A percentile compares a stretch with the other conserved stretches of the same genome.
phyloP scores from a whole-genome alignment of 2,888 invertebrate species.

The Germaria angustata region DNA sequence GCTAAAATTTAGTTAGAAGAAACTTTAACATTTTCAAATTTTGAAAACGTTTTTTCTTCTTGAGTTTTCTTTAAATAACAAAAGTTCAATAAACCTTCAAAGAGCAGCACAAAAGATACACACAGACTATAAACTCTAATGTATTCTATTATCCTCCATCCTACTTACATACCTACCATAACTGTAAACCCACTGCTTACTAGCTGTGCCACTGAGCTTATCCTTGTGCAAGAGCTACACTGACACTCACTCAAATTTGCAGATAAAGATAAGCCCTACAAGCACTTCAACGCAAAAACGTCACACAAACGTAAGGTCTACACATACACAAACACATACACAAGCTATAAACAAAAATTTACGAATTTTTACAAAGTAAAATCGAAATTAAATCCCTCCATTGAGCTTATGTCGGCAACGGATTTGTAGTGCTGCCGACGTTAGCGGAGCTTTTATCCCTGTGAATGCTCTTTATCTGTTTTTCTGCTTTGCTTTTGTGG shows the following conservation, averaged over 20 bases:
- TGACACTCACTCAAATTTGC: neutral
- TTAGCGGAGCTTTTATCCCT: constrained; percentile 65
- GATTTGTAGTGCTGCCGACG: constrained; percentile 65
- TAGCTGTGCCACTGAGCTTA: constrained; percentile 52
- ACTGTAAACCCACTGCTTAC: constrained; percentile 43
- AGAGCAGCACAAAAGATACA: constrained; percentile 11
- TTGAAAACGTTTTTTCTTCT: neutral
- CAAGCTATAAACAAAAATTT: constrained; percentile 32
- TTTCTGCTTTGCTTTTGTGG: neutral
- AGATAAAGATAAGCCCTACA: constrained; percentile 36
- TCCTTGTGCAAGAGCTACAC: constrained; percentile 42
- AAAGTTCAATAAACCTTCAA: constrained; percentile 61
- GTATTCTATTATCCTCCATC: neutral
- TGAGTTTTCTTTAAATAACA: constrained; percentile 22
- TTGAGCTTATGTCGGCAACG: constrained; percentile 64
- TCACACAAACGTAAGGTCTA: neutral
- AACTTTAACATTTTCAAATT: neutral
- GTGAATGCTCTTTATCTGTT: constrained; percentile 17
- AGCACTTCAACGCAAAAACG: constrained; percentile 16
- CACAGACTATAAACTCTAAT: constrained; percentile 13
- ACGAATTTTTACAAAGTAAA: constrained; percentile 61
- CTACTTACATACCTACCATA: constrained; percentile 61
- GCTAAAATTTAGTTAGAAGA: neutral
- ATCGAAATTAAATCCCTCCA: constrained; percentile 65
- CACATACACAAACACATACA: constrained; percentile 2